phyloP scores from a whole-genome alignment of 2,113 vertebrate species.

The Hippolais icterina region DNA sequence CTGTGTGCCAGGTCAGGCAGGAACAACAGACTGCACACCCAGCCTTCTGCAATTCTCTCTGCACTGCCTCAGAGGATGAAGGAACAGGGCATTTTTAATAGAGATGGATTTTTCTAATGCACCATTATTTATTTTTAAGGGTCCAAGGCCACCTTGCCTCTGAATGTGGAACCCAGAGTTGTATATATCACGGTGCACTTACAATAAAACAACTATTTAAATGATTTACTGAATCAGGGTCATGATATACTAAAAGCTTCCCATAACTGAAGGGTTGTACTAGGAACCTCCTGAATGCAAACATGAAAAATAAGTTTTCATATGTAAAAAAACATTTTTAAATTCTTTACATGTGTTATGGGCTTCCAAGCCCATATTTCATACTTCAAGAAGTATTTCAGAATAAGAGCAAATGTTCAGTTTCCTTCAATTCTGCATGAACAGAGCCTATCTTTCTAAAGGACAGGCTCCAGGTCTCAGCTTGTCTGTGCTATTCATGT shows the following conservation, averaged over 20 bases:
- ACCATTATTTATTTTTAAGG: neutral
- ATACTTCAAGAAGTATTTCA: neutral
- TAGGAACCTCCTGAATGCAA: neutral
- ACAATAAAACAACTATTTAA: neutral
- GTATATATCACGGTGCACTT: neutral
- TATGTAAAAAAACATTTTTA: neutral
- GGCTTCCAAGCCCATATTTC: neutral
- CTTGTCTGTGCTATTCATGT: neutral
- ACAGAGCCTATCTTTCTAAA: neutral
- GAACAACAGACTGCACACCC: neutral
- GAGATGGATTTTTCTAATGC: neutral
- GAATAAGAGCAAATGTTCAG: neutral
- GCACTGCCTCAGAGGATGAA: neutral
- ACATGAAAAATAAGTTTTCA: neutral
- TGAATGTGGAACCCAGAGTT: neutral
- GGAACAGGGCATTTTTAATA: rapidly evolving
- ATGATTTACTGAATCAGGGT: neutral
- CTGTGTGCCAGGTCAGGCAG: neutral
- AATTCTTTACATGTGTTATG: neutral
- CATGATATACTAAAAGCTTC: neutral
- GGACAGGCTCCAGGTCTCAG: neutral
- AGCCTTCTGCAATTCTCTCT: neutral
- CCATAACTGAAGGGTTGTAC: neutral
- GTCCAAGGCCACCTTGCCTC: neutral
- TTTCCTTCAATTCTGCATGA: neutral